A percentile compares a stretch with the other conserved stretches of the same genome.
These are phyloP conservation scores for Propithecus perrieri DNA, from an alignment of 2,797 vertebrate species.

Conservation along the genomic window DNA sequence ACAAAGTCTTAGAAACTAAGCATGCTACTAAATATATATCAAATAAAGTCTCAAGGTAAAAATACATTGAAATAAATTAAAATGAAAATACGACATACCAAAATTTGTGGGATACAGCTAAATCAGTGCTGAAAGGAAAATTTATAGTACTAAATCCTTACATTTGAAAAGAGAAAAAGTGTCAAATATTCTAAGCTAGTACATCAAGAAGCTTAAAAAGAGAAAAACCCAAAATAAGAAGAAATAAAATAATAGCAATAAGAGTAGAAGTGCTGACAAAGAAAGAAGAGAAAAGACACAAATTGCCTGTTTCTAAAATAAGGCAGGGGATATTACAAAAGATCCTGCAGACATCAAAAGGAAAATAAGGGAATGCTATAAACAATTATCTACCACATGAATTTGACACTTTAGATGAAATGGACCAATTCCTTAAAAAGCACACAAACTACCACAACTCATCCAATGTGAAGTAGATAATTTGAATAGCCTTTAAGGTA, in stretches of 20 bases:
- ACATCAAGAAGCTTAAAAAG: not conserved
- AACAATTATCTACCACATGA: not conserved
- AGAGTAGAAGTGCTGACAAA: not conserved
- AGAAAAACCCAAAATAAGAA: not conserved
- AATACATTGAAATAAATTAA: no score
- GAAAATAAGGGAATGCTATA: not conserved
- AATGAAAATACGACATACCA: no score
- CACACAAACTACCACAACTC: not conserved
- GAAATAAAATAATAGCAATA: not conserved
- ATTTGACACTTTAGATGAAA: not conserved
- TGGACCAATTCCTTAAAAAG: not conserved
- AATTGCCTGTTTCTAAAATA: not conserved
- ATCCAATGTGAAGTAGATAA: no score
- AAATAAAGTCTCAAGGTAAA: not conserved
- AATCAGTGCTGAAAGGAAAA: no score
- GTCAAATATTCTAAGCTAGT: not conserved
- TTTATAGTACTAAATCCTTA: not conserved
- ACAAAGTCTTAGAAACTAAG: not conserved
- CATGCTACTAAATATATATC: not conserved
- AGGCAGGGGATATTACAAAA: not conserved
- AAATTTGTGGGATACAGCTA: no score
- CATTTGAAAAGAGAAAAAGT: not conserved
- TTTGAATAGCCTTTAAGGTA: no score
- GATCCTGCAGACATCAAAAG: not conserved
- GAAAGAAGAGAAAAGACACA: not conserved